These are phyloP conservation scores for Gari tellinella DNA, from an alignment of 2,888 invertebrate genomes.

Conservation along the genomic window DNA sequence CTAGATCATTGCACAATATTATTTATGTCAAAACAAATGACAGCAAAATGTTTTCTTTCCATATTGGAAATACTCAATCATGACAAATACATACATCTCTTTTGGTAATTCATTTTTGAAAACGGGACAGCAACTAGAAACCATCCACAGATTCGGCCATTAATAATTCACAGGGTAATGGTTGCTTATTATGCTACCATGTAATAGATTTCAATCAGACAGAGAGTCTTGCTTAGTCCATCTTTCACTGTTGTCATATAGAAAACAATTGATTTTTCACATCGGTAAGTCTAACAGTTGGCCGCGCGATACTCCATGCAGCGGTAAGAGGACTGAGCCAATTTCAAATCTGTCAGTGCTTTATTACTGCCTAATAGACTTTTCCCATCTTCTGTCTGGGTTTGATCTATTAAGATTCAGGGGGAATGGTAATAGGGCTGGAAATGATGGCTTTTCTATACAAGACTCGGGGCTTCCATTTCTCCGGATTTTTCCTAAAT, in stretches of 20 bases:
- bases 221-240: slow-evolving; percentile 36
- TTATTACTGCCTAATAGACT: no score
- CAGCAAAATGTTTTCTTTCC: slow-evolving; percentile 35
- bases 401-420: no score
- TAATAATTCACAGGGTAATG: slow-evolving; percentile 55
- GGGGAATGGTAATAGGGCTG: no score
- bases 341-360: no score
- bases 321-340: no score
- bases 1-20: slow-evolving; percentile 41
- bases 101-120: slow-evolving; percentile 21
- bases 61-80: slow-evolving; percentile 43
- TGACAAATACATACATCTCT: slow-evolving; percentile 36
- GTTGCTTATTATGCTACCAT: slow-evolving; percentile 55
- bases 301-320: no score
- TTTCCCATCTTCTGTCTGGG: no score
- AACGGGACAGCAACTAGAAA: slow-evolving; percentile 17
- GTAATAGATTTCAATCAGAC: slow-evolving; percentile 63
- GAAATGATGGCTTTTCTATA: no score
- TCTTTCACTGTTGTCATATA: slow-evolving; percentile 49
- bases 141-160: slow-evolving; percentile 15
- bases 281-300: slow-evolving; percentile 37
- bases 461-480: no score
- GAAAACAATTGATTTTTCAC: slow-evolving; percentile 64
- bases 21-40: slow-evolving; percentile 46
- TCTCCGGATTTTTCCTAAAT: no score